These are phyloP conservation scores for Eurypyga helias DNA, from an alignment of 2,113 vertebrate genomes.

Conservation along the genomic window DNA sequence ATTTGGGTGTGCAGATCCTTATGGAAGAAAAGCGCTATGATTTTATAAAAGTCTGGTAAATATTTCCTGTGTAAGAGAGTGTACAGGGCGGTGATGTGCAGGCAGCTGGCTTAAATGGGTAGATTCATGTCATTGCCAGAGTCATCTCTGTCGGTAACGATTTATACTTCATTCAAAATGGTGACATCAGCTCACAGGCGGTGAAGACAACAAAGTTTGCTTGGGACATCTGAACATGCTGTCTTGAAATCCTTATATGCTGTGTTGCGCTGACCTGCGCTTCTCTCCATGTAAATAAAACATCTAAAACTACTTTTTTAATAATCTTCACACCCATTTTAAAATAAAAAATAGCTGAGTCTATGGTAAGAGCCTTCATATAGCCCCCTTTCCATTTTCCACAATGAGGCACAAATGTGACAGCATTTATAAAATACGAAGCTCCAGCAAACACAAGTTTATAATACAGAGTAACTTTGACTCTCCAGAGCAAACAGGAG, in stretches of 20 bases:
- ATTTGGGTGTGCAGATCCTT: neutral
- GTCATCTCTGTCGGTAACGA: neutral
- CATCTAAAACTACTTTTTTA: neutral
- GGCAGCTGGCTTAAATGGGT: neutral
- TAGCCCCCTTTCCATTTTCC: neutral
- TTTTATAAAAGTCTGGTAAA: neutral
- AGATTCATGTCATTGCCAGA: neutral
- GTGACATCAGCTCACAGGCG: neutral
- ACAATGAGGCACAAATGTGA: neutral
- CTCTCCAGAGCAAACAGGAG: neutral
- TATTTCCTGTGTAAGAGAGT: neutral
- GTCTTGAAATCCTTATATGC: neutral
- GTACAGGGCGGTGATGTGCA: neutral
- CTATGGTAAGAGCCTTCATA: neutral
- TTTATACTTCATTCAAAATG: neutral
- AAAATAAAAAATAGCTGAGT: neutral
- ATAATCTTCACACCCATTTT: neutral
- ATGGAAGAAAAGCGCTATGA: neutral
- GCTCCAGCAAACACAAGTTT: neutral
- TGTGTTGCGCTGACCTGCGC: neutral
- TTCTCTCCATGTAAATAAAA: neutral
- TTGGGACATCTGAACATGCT: neutral
- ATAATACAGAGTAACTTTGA: neutral
- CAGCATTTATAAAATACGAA: neutral
- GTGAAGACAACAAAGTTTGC: neutral